These are phyloP conservation scores for Amiota communis DNA, from an alignment of 2,888 invertebrate genomes.

Conservation along the genomic window DNA sequence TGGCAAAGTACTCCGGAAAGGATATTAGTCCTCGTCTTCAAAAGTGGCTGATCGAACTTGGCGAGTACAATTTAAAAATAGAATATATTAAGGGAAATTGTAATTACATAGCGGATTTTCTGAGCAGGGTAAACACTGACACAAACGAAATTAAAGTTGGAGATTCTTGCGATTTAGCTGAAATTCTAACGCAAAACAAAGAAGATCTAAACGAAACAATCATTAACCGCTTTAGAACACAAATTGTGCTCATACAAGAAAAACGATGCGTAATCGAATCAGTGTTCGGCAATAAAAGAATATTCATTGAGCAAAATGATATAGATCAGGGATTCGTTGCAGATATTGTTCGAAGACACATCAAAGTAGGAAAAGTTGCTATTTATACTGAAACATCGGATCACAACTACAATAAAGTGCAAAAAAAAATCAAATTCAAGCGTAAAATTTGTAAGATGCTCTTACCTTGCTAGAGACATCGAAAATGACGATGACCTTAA, in stretches of 20 bases:
- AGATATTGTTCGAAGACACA: constrained; percentile 26
- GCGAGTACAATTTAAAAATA: constrained; percentile 41
- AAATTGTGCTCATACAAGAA: constrained; percentile 36
- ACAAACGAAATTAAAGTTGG: constrained; percentile 37
- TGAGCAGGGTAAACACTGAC: no score
- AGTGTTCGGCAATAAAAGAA: constrained; percentile 39
- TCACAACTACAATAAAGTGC: constrained; percentile 41
- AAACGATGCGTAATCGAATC: constrained; percentile 14
- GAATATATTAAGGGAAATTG: constrained; percentile 36
- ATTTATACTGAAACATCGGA: no score
- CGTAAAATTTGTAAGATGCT: constrained; percentile 28
- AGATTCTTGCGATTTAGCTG: not conserved
- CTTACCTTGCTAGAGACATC: no score
- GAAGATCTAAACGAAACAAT: constrained; percentile 27
- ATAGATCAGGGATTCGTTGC: constrained; percentile 28
- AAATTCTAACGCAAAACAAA: not conserved
- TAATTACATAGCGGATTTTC: no score
- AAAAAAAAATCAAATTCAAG: constrained; percentile 15
- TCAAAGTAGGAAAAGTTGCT: constrained; percentile 32
- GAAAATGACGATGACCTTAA: constrained; percentile 36
- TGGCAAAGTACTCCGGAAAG: no score
- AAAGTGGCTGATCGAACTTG: constrained; percentile 38
- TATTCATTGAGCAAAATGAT: constrained; percentile 33
- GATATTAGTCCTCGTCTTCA: no score
- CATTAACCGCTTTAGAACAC: constrained; percentile 40